These are phyloP conservation scores for Mythimna ferrago DNA, from an alignment of 2,888 invertebrate species.

Conservation along the genomic window DNA sequence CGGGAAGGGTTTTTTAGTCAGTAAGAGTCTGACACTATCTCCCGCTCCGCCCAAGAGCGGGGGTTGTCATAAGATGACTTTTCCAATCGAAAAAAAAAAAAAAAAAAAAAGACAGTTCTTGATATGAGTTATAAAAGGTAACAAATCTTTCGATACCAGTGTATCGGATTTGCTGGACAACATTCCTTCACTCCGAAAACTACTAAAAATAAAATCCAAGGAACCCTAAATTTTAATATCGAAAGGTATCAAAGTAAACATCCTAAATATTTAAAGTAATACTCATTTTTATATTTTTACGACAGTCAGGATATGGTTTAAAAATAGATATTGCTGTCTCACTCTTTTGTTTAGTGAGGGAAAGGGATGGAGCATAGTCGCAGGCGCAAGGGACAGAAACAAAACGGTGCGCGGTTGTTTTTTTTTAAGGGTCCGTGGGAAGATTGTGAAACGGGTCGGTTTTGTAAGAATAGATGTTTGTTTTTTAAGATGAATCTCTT, in stretches of 20 bases:
- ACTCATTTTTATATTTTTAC: slow-evolving; percentile 68
- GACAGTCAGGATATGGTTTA: slow-evolving; percentile 57
- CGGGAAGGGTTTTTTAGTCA: too few species aligned
- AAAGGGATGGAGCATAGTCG: slow-evolving; percentile 40
- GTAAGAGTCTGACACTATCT: too few species aligned
- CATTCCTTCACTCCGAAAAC: slow-evolving; percentile 10
- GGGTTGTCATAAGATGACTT: too few species aligned
- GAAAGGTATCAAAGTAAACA: slow-evolving; percentile 78
- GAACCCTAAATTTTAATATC: slow-evolving; percentile 65
- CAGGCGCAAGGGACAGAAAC: slow-evolving; percentile 77
- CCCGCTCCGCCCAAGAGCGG: too few species aligned
- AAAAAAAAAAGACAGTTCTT: too few species aligned
- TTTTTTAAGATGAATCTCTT: too few species aligned
- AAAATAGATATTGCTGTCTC: slow-evolving; percentile 50
- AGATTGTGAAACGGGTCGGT: slow-evolving; percentile 5
- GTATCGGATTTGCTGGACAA: background rate
- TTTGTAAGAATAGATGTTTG: background rate
- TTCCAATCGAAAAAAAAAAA: too few species aligned
- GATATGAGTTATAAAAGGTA: too few species aligned
- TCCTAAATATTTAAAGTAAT: slow-evolving; percentile 73
- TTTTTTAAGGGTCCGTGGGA: slow-evolving; percentile 63
- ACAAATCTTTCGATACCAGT: too few species aligned
- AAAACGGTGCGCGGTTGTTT: slow-evolving; percentile 74
- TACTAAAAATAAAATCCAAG: slow-evolving; percentile 39
- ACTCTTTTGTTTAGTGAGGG: background rate